Evolutionary conservation across 2,797 vertebrate species (phyloP), one percentile per base, ranked within the genome.

Genomic region (Bradypus variegatus): DNA sequence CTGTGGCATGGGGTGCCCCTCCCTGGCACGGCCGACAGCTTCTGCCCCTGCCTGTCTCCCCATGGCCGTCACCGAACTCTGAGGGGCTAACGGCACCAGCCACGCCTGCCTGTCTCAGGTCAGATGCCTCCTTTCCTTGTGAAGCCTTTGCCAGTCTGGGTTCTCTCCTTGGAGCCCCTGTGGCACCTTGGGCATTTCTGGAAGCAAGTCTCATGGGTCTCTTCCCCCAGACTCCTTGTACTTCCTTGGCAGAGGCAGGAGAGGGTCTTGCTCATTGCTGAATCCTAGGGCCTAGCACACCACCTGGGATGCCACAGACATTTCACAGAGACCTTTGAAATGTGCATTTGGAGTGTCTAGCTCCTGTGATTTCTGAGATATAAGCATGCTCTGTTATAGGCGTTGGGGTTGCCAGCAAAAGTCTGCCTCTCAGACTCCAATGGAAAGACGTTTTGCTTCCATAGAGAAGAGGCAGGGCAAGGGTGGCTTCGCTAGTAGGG

Each of bases 281-380:
- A n/a, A 16, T 12, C n/a, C 7, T 0, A 2, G 36, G 70, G 21
- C 69, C 53, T 0, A 1, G 33, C 65, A 5, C 36, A 16, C 48
- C 6, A 5, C 41, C 45, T 55, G 41, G 15, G 27, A 21, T 41
- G 48, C 48, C 55, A 5, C 16, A 60, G 50, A 23, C 31, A 1
- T n/a, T 79, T 45, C 41, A 45, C 25, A 65, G 36, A 72, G 86
- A 31, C 31, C 1, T n/a, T n/a, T 8, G 21, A 23, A 33, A 5
- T 27, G 67, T 16, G 11, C 13, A 29, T 31, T 48, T 13, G 36
- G 83, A 69, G 19, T 27, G 25, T 6, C 88, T 73, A 0, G 45
- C 16, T 65, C 15, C 36, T 18, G 8, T 55, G 45, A 53, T 55
- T 67, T 67, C 33, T 4, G 55, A 55, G 55, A 58, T 58, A 21